Evolutionary conservation across 1,140 invertebrate genomes (phyloP), one percentile per base, ranked within the genome.

Genomic region (Platorchestia sp.): DNA sequence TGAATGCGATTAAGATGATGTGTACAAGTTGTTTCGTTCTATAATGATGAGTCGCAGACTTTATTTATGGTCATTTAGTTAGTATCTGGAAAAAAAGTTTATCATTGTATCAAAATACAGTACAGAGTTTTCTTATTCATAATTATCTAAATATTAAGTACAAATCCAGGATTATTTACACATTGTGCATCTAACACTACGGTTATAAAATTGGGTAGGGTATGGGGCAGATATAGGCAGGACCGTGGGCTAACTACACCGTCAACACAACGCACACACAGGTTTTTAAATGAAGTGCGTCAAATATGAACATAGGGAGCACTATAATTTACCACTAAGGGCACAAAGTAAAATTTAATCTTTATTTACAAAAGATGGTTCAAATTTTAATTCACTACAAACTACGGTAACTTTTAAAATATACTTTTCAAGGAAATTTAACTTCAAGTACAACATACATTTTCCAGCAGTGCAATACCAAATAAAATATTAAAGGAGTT

Each of bases 1-100:
- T 10, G 59, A 27, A 75, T 75, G 1, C 1, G 36, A 3, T 75
- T 27, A 27, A 75, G 27, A 75, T 22, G 14, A 75, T 75, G 59
- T 75, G 7, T 19, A 36, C 59, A 22, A 75, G 59, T 75, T 75
- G 59, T 75, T 75, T 27, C 59, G 59, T 36, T 22, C 59, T 19
- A 75, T 10, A 75, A 36, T 75, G 59, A 75, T 36, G 59, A 75
- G 59, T 75, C 59, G 36, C 59, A 27, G 59, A 27, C 10, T n/a
- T 93, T 45, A 93, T 93, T 93, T 93, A 93, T 93, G 43, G 19
- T 93, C 40, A 27, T 93, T 93, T 93, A 93, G 91, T 93, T 93
- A 93, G 91, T 45, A 93, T 93, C 91, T 93, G 91, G 16, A 93
- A 93, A 93, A 44, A 93, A 93, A 93, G 43, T 45, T 93, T 93